Conservation (phyloP, 2,888 invertebrate genomes). For the Eupithecia exiguata region DNA sequence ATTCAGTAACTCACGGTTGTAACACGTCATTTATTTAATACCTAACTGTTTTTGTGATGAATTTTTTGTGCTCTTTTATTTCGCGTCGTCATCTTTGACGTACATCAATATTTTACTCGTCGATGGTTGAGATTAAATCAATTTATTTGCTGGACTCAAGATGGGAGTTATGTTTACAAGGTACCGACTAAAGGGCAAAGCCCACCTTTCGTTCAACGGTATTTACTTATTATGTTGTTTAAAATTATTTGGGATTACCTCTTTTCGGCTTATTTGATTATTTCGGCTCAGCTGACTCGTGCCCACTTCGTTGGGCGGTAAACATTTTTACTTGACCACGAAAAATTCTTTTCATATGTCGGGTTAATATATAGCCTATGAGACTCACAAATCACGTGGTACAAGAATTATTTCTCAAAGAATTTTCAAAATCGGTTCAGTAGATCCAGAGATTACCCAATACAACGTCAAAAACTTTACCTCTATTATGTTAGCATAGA, state of each 20-base stretch:
- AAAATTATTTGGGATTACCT: not conserved
- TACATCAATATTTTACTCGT: constrained; percentile 22
- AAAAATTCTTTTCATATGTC: no score
- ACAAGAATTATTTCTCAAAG: no score
- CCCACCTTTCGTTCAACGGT: not conserved
- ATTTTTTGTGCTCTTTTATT: constrained; percentile 35
- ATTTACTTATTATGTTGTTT: not conserved
- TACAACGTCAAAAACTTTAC: no score
- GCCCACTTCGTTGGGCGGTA: no score
- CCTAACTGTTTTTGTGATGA: constrained; percentile 43
- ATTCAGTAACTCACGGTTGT: constrained; percentile 46
- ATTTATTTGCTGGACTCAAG: constrained; percentile 19
- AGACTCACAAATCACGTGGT: no score
- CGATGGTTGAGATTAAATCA: constrained; percentile 15
- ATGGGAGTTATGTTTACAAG: constrained; percentile 8
- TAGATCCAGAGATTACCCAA: no score
- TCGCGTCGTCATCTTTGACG: constrained; percentile 35
- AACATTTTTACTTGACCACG: no score
- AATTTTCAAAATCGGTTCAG: no score
- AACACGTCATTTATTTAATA: constrained; percentile 44
- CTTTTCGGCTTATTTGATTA: not conserved
- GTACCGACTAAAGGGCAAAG: not conserved
- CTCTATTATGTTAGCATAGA: no score
- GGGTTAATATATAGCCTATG: no score
- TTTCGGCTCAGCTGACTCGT: no score